Conservation (phyloP, 2,888 invertebrate genomes). For the Nezara viridula region DNA sequence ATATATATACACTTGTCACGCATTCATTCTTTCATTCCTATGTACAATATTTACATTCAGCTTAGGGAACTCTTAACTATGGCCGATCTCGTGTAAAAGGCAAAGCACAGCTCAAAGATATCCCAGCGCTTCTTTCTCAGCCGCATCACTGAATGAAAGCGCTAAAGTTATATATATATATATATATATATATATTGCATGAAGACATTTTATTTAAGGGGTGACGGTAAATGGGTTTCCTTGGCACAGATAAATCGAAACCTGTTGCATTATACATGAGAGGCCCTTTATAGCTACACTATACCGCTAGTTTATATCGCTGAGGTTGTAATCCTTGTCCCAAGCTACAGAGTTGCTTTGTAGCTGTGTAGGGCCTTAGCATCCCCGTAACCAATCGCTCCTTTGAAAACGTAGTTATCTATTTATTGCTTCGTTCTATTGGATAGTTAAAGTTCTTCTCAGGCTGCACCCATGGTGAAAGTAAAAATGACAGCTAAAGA, state of each 20-base stretch:
- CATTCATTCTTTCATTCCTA: too few species aligned
- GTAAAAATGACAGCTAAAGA: neutral
- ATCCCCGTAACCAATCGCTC: neutral
- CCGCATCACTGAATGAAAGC: too few species aligned
- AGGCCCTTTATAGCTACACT: neutral
- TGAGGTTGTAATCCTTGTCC: neutral
- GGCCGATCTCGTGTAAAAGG: too few species aligned
- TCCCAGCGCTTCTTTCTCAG: too few species aligned
- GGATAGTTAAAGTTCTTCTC: neutral
- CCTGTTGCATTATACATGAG: slow-evolving; percentile 27
- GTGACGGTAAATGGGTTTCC: slow-evolving; percentile 1
- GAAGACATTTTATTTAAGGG: neutral
- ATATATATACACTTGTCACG: too few species aligned
- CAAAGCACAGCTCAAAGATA: too few species aligned
- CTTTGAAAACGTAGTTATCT: neutral
- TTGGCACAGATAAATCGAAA: slow-evolving; percentile 22
- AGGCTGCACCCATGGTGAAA: neutral
- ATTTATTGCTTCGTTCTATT: neutral
- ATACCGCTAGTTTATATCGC: neutral
- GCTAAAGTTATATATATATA: slow-evolving; percentile 14
- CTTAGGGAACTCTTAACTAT: too few species aligned
- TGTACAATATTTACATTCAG: too few species aligned
- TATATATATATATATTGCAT: neutral
- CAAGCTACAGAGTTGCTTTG: neutral
- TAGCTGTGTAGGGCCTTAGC: neutral